A percentile compares a stretch with the other conserved stretches of the same genome.
Evolutionary conservation across 2,888 invertebrate species (phyloP).

Genomic region (Heterodera filipjevi): DNA sequence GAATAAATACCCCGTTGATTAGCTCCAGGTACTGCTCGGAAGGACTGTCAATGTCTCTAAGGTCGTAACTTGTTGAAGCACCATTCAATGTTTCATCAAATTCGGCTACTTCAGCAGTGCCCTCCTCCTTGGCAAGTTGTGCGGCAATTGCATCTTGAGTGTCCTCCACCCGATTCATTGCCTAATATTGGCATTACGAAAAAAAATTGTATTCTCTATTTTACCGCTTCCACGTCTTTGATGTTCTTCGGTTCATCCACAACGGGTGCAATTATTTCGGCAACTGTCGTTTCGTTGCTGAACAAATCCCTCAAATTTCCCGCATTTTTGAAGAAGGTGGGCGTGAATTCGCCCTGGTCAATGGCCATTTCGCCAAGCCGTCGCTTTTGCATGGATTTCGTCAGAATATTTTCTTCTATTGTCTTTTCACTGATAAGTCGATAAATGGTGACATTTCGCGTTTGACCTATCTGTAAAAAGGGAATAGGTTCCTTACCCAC

Average conservation of each 20-base stretch:
- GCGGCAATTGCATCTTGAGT: constrained; percentile 60
- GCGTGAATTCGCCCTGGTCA: constrained; percentile 97
- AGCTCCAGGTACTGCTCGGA: constrained; percentile 54
- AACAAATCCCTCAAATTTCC: constrained; percentile 62
- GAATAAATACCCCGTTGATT: constrained; percentile 38
- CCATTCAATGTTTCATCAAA: constrained; percentile 39
- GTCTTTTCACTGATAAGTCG: constrained; percentile 92
- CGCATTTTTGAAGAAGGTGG: constrained; percentile 82
- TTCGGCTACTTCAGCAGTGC: constrained; percentile 48
- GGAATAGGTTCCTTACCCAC: too few species aligned
- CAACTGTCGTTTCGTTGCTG: constrained; percentile 49
- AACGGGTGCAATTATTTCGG: constrained; percentile 38
- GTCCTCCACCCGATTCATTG: constrained; percentile 61
- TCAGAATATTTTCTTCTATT: constrained; percentile 97
- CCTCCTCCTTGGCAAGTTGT: constrained; percentile 54
- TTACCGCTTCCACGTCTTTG: constrained; percentile 53
- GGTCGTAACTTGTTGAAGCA: not conserved
- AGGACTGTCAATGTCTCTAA: constrained; percentile 33
- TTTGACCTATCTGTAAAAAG: constrained; percentile 86
- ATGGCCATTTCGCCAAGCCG: constrained; percentile 93
- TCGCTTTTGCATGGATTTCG: constrained; percentile 96
- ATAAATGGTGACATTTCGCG: constrained; percentile 96
- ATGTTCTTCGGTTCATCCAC: constrained; percentile 45
- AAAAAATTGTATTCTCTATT: not conserved
- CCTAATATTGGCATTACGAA: constrained; percentile 36